These are phyloP conservation scores for Aphrophora alni DNA, from an alignment of 2,888 invertebrate species.

Conservation along the genomic window DNA sequence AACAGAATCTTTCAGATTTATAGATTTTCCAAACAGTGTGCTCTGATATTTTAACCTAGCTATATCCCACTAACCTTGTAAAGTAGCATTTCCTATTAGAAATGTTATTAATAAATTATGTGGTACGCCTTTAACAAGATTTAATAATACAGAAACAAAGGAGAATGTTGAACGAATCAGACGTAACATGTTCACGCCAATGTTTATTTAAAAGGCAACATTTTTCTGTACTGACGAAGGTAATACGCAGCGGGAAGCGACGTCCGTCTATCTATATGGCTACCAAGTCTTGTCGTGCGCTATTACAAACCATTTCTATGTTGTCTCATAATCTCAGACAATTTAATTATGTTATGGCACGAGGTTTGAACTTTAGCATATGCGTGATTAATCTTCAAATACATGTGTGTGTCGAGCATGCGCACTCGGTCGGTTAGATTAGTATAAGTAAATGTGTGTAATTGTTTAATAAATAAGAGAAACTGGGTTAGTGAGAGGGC, in stretches of 20 bases:
- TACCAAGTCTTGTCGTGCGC: neutral
- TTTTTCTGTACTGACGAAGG: neutral
- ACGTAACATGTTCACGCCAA: too few species aligned
- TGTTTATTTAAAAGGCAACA: too few species aligned
- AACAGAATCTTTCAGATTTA: too few species aligned
- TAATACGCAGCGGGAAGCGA: neutral
- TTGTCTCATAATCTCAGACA: neutral
- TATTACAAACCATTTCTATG: neutral
- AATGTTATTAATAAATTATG: too few species aligned
- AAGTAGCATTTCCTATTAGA: too few species aligned
- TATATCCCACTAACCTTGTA: too few species aligned
- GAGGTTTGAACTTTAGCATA: neutral
- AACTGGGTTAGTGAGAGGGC: constrained; percentile 3
- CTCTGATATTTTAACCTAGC: too few species aligned
- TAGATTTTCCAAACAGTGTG: too few species aligned
- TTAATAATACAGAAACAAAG: too few species aligned
- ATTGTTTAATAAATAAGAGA: neutral
- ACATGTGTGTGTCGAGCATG: neutral
- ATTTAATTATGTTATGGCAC: neutral
- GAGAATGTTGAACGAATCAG: too few species aligned
- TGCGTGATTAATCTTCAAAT: neutral
- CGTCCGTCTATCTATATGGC: neutral
- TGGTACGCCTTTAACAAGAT: too few species aligned
- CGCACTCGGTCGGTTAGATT: neutral
- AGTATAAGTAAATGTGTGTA: neutral